phyloP scores from a whole-genome alignment of 1,140 invertebrate genomes.

The Drosophila simulans region DNA sequence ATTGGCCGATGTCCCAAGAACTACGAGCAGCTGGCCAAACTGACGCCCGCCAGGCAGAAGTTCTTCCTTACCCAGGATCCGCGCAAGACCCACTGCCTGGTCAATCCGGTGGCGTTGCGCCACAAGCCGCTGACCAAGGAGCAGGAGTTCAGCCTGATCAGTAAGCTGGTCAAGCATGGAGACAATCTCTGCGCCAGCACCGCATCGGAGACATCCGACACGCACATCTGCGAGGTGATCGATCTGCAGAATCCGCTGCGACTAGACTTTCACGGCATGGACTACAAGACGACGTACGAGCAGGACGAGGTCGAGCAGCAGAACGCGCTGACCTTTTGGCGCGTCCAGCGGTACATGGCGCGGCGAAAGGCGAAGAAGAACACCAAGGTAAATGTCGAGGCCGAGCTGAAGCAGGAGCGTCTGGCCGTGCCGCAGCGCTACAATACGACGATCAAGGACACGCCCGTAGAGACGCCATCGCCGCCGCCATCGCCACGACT shows the following conservation, averaged over 20 bases:
- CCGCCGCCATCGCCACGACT: conserved; percentile 22
- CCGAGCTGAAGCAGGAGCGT: conserved; percentile 56
- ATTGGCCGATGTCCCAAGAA: conserved; percentile 66
- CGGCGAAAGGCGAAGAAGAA: conserved; percentile 49
- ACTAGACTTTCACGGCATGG: conserved; percentile 80
- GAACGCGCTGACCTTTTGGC: conserved; percentile 68
- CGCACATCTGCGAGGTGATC: conserved; percentile 75
- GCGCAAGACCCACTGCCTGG: conserved; percentile 61
- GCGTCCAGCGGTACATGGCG: conserved; percentile 64
- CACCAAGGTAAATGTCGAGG: conserved; percentile 55
- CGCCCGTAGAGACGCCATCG: not conserved
- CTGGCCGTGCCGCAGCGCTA: conserved; percentile 51
- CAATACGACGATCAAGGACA: conserved; percentile 51
- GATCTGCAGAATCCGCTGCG: conserved; percentile 77
- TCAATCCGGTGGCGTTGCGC: conserved; percentile 66
- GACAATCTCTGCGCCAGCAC: conserved; percentile 72
- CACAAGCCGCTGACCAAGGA: conserved; percentile 50
- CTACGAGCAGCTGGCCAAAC: conserved; percentile 62
- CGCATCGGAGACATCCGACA: conserved; percentile 57
- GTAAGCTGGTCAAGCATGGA: conserved; percentile 70
- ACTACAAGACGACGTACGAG: conserved; percentile 76
- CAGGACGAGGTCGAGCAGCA: conserved; percentile 76
- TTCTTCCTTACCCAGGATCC: conserved; percentile 82
- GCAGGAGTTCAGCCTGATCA: conserved; percentile 57
- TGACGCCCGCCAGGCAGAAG: conserved; percentile 64